Evolutionary conservation across 1,140 invertebrate genomes (phyloP), one percentile per base, ranked within the genome.

Genomic region (Brachionus sp.): DNA sequence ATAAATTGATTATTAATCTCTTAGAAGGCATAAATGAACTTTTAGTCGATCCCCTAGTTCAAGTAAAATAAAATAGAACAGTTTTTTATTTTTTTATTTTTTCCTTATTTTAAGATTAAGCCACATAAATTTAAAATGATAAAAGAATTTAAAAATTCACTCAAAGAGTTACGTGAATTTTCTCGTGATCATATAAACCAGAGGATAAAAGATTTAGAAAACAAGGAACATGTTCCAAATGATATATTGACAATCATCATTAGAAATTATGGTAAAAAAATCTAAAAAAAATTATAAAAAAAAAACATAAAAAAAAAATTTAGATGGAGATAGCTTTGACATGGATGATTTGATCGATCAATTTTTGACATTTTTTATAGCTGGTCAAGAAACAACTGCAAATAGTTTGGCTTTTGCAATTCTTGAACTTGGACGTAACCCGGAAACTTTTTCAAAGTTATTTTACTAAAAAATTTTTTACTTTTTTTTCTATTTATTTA

Each of bases 351-450:
- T 80, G 25, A 62, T 80, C 12, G 77, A 80, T 66, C 19, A 80
- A 37, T 80, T 80, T 80, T 62, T 80, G 13, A 80, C 77, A 25
- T 80, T 80, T 62, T 80, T 80, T 66, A 80, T 80, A 35, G 77
- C 77, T 42, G 77, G 77, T 5, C 77, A 80, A 80, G 77, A 80
- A 44, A 80, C 77, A 37, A 62, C 50, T 33, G 46, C 77, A 1
- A 80, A 66, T 29, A 80, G 35, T 10, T 19, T 80, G 16, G 77
- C 46, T 3, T 80, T 80, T 66, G 35, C 35, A 6, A 42, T 80
- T 19, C 37, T 80, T 13, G 77, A 80, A 44, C 50, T 80, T 42
- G 77, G 77, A 10, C 77, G 33, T 12, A 80, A 66, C 57, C 23
- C 16, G 29, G 50, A 80, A 23, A 12, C 37, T 13, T 80, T 80